Percentiles rank a stretch among this genome's conserved stretches.
These are phyloP conservation scores for Heliconius ismenius DNA, from an alignment of 2,888 invertebrate genomes.

Conservation along the genomic window DNA sequence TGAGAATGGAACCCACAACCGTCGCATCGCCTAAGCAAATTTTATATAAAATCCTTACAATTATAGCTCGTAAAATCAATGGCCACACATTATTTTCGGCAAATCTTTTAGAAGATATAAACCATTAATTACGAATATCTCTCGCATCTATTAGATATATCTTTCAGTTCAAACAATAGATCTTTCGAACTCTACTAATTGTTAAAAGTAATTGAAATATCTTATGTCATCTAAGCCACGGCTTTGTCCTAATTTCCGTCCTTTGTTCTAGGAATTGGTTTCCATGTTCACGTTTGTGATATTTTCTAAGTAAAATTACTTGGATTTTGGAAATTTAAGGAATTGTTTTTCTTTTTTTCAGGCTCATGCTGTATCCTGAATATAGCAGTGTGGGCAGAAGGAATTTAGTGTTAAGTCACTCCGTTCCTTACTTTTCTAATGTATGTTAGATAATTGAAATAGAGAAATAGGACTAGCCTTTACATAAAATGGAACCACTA, in stretches of 20 bases:
- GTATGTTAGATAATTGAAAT: no score
- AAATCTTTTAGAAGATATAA: constrained; percentile 31
- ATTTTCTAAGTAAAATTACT: no score
- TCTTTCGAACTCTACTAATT: constrained; percentile 43
- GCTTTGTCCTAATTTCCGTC: background rate
- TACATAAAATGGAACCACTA: no score
- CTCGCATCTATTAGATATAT: constrained; percentile 39
- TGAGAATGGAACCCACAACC: background rate
- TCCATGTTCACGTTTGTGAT: background rate
- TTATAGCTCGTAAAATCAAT: background rate
- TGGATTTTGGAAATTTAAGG: no score
- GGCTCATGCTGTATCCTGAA: no score
- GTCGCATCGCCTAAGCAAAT: background rate
- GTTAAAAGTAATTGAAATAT: constrained; percentile 41
- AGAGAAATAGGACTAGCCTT: no score
- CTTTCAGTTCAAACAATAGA: constrained; percentile 44
- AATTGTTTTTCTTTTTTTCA: no score
- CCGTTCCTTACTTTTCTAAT: no score
- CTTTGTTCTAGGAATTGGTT: background rate
- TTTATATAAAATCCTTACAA: background rate
- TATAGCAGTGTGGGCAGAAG: no score
- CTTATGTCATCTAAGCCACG: constrained; percentile 19
- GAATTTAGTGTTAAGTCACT: no score
- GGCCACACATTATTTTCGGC: background rate
- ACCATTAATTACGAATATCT: constrained; percentile 41